These are phyloP conservation scores for Ichneumoninae sp. DNA, from an alignment of 2,888 invertebrate species.

Conservation along the genomic window DNA sequence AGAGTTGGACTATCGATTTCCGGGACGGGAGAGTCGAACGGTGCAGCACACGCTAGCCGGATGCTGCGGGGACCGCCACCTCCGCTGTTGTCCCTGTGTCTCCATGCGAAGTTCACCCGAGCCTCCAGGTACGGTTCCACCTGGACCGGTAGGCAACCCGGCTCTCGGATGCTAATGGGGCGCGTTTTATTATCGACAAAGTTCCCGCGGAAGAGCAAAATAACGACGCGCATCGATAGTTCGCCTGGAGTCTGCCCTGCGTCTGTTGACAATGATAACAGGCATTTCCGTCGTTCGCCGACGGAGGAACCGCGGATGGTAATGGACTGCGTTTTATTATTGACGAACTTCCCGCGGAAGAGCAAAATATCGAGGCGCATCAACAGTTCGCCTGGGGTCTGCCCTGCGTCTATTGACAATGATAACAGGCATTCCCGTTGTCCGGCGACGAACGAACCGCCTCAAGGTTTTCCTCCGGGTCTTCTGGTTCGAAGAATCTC, in stretches of 20 bases:
- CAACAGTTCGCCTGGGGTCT: neutral
- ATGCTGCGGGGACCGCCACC: slow-evolving; percentile 36
- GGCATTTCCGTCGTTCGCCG: slow-evolving; percentile 23
- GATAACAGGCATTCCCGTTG: slow-evolving; percentile 37
- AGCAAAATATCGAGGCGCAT: neutral
- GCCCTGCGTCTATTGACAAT: slow-evolving; percentile 22
- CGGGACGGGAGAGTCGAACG: slow-evolving; percentile 55
- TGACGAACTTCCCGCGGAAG: slow-evolving; percentile 19
- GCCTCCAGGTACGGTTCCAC: slow-evolving; percentile 26
- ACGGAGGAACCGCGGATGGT: slow-evolving; percentile 1
- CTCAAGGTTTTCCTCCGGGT: neutral
- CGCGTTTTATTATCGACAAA: slow-evolving; percentile 5
- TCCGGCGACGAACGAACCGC: slow-evolving; percentile 14
- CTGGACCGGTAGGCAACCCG: slow-evolving; percentile 42
- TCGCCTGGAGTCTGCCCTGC: neutral
- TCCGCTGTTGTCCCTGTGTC: slow-evolving; percentile 11
- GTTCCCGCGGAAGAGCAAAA: slow-evolving; percentile 9
- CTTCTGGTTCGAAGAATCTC: neutral
- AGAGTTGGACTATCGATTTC: slow-evolving; percentile 64
- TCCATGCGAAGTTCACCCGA: neutral
- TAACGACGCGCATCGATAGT: too few relatives aligned
- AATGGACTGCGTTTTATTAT: neutral
- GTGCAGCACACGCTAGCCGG: slow-evolving; percentile 37
- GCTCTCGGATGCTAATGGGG: slow-evolving; percentile 46
- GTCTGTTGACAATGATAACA: slow-evolving; percentile 34